Evolutionary conservation across 2,888 invertebrate species (phyloP).

Genomic region (Epinotia bilunana): DNA sequence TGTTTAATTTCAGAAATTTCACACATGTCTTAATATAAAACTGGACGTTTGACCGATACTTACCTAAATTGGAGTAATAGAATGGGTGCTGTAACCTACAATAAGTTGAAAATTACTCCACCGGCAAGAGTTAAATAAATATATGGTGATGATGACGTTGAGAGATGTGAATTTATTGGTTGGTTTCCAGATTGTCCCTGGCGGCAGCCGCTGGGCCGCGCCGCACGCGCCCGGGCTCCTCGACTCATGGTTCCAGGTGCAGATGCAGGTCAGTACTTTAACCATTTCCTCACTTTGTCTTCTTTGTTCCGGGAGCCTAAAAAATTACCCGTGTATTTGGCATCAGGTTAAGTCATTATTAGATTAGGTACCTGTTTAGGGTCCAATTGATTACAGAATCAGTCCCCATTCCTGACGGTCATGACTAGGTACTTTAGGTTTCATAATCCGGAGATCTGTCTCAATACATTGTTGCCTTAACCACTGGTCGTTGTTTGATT

Average conservation of each 20-base stretch:
- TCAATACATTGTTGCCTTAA: not conserved
- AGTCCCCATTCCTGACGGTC: not conserved
- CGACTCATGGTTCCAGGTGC: constrained; percentile 79
- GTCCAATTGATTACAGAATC: no score
- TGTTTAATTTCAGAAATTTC: not conserved
- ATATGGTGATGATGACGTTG: not conserved
- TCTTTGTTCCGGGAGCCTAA: not conserved
- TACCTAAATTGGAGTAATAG: no score
- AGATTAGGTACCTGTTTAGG: no score
- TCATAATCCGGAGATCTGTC: not conserved
- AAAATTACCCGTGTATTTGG: no score
- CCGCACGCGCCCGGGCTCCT: constrained; percentile 74
- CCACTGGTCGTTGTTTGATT: no score
- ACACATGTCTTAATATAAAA: not conserved
- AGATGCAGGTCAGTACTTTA: constrained; percentile 73
- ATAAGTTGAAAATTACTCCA: no score
- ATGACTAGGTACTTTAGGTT: not conserved
- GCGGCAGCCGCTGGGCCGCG: constrained; percentile 78
- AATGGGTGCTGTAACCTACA: no score
- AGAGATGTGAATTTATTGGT: not conserved
- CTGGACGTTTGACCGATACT: no score
- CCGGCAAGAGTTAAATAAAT: no score
- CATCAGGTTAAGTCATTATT: no score
- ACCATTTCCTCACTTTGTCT: not conserved
- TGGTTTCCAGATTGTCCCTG: constrained; percentile 78